Evolutionary conservation across 2,888 invertebrate genomes (phyloP), one percentile per base, ranked within the genome.

Genomic region (Oxystoma pomonae): DNA sequence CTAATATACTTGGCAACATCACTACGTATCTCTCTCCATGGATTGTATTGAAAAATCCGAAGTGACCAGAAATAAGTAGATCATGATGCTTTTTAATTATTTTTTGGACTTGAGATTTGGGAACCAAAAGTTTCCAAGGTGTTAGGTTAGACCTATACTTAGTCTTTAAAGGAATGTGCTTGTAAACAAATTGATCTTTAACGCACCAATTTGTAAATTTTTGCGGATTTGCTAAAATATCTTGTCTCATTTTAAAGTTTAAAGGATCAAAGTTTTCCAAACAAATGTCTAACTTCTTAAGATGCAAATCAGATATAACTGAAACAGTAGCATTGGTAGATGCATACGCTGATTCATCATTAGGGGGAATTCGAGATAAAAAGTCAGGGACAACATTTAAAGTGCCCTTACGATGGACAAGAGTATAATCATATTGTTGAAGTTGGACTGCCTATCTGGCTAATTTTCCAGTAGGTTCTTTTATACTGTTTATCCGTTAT

Each of bases 401-500:
- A n/a, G 55, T 60, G 12, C 62, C 66, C 18, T 59, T 59, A 16
- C 62, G 5, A 16, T 66, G 62, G 16, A 21, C 9, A 21, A 58
- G 12, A 7, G 57, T 35, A 52, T 65, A 66, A 50, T 63, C 53
- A 51, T 59, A 62, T 55, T 65, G 66, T 21, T 63, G 65, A 7
- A 65, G 50, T 53, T 52, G n/a, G n/a, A 51, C 53, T 68, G 64
- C 16, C 69, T 16, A n/a, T 63, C n/a, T n/a, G n/a, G n/a, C n/a
- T 62, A 59, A 65, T 62, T n/a, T 69, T 53, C 68, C 68, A 71
- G n/a, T 65, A 53, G 3, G 72, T 56, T 0, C 67, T n/a, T n/a
- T n/a, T n/a, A n/a, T n/a, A 65, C 52, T 61, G 20, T 49, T 72
- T 71, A 51, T 72, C 70, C 5, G 70, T 70, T 9, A 71, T 64